Evolutionary conservation across 1,140 invertebrate species (phyloP), one percentile per base, ranked within the genome.

Genomic region (Drosophila carrolli): DNA sequence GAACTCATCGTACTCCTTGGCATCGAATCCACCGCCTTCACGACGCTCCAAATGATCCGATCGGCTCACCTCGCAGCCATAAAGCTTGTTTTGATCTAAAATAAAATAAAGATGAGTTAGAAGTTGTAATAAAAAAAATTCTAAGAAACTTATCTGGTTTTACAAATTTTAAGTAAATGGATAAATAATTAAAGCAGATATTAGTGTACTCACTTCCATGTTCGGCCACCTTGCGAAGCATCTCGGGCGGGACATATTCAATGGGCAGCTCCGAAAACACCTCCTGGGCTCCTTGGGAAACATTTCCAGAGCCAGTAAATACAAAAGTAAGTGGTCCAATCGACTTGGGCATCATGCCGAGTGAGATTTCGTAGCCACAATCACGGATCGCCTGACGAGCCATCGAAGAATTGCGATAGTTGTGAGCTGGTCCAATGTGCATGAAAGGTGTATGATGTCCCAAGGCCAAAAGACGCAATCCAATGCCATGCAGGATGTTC

Each of bases 371-470:
- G 91, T 99, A 99, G 0, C 99, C 99, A 38, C 97, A 97, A 93
- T 99, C 99, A 50, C 99, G 93, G 11, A 99, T 97, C 0, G 98
- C 98, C 93, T 99, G 98, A 29, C 97, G 94, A 0, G 98, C 98
- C 97, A 99, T 99, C 65, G 98, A 98, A 0, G 97, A 98, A 92
- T 98, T 98, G 19, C 98, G 94, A 93, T 99, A 99, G 92, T 99
- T 99, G 88, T 99, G 99, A 0, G 98, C 98, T 13, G 97, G 97
- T 7, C 98, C 99, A 73, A 99, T 98, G 90, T 99, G 98, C 98
- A 99, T 99, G 90, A 99, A 99, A 0, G 99, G 99, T 0, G 99
- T 99, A 90, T 99, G 98, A 93, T 99, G 98, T 2, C 99, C 99
- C 4, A 99, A 92, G 0, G 99, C 99, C 37, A 99, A 92, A 0